These are phyloP conservation scores for Baccha elongata DNA, from an alignment of 2,888 invertebrate species.

Conservation along the genomic window DNA sequence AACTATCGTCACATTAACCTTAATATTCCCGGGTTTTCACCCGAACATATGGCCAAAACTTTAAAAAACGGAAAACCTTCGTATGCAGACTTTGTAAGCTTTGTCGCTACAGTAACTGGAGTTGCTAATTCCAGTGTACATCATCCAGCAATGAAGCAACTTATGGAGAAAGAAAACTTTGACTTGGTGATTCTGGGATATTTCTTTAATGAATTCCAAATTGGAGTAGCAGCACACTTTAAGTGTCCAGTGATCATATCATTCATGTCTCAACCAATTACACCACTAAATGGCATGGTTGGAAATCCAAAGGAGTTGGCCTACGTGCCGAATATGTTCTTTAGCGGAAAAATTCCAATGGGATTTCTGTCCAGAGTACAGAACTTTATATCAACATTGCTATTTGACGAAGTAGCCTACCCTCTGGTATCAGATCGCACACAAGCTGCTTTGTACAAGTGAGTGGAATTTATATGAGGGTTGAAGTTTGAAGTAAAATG, in stretches of 20 bases:
- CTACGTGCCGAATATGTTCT: slow-evolving; percentile 76
- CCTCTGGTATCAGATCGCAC: not conserved
- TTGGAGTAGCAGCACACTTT: slow-evolving; percentile 78
- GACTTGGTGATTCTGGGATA: slow-evolving; percentile 79
- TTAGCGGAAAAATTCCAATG: not conserved
- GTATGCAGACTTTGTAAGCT: slow-evolving; percentile 59
- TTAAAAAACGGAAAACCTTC: slow-evolving; percentile 71
- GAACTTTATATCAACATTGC: slow-evolving; percentile 27
- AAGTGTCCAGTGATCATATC: slow-evolving; percentile 78
- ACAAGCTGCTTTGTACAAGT: slow-evolving; percentile 48
- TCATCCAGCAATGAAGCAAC: slow-evolving; percentile 73
- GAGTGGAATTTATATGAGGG: too few species aligned
- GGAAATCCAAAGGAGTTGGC: slow-evolving; percentile 78
- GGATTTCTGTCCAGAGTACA: slow-evolving; percentile 41
- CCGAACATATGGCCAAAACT: slow-evolving; percentile 56
- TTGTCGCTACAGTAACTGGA: slow-evolving; percentile 35
- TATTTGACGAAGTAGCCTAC: slow-evolving; percentile 24
- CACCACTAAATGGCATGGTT: slow-evolving; percentile 74
- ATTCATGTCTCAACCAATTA: slow-evolving; percentile 76
- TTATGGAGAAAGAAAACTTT: slow-evolving; percentile 75
- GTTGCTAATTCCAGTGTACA: slow-evolving; percentile 72
- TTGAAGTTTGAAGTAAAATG: too few species aligned
- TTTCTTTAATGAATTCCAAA: slow-evolving; percentile 78
- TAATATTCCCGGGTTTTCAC: slow-evolving; percentile 57
- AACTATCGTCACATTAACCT: slow-evolving; percentile 74